phyloP scores from a whole-genome alignment of 2,113 vertebrate genomes.

The Chascanopsetta lugubris region DNA sequence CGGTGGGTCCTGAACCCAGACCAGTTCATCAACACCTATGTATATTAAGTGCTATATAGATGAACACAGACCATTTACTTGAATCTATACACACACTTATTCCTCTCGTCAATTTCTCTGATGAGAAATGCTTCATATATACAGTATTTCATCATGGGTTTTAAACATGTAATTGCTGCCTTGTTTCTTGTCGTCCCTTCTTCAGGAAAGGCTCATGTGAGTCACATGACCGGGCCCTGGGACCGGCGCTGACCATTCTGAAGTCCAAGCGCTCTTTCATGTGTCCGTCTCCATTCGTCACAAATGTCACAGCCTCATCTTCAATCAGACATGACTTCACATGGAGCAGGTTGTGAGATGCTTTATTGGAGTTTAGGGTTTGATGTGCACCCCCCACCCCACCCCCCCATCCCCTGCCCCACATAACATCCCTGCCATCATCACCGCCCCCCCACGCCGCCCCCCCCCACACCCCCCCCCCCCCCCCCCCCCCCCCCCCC shows the following conservation, averaged over 20 bases:
- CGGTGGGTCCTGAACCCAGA: no score
- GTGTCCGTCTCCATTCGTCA: background rate
- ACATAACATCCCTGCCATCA: background rate
- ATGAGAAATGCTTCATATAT: no score
- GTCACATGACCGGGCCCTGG: no score
- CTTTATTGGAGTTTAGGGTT: constrained; percentile 55
- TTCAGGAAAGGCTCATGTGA: background rate
- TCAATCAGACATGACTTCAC: constrained; percentile 28
- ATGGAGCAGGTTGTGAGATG: constrained; percentile 38
- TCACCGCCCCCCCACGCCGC: constrained; percentile 15
- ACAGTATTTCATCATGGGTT: no score
- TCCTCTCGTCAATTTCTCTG: no score
- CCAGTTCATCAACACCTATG: no score
- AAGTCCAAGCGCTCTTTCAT: background rate
- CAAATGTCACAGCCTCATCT: background rate
- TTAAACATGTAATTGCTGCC: no score
- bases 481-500: constrained; percentile 8
- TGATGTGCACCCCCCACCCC: constrained; percentile 32
- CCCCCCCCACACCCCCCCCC: constrained; percentile 30
- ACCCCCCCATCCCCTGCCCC: constrained; percentile 20
- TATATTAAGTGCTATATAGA: no score
- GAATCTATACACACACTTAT: no score
- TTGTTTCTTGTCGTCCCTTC: no score
- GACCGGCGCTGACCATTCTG: background rate
- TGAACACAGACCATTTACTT: no score